Conservation (phyloP, 2,888 invertebrate genomes). For the Philereme transversata region DNA sequence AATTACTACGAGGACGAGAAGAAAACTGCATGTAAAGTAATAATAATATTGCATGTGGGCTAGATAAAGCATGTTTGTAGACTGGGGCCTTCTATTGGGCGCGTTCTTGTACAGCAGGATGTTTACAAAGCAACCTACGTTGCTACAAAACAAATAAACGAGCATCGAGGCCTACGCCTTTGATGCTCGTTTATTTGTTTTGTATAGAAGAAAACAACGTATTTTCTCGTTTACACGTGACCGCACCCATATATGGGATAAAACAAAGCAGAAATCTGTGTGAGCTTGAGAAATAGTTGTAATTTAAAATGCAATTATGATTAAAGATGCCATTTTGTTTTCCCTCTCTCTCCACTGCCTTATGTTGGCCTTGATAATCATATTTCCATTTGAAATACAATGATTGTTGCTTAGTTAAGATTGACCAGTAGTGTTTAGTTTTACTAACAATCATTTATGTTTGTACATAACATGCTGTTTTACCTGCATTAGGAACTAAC, state of each 20-base stretch:
- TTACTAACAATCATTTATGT: slow-evolving; percentile 16
- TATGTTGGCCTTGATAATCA: background rate
- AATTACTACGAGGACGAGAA: no score
- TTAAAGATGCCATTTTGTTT: background rate
- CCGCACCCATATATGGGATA: background rate
- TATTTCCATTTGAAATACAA: background rate
- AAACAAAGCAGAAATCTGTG: background rate
- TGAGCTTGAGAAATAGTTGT: background rate
- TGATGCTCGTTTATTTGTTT: no score
- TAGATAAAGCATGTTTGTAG: slow-evolving; percentile 1
- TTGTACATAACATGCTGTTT: slow-evolving; percentile 33
- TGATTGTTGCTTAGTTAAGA: background rate
- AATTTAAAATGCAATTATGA: background rate
- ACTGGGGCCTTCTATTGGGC: background rate
- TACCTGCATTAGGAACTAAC: slow-evolving; percentile 61
- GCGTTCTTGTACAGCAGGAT: no score
- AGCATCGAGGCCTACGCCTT: no score
- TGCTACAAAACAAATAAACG: no score
- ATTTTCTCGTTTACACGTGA: no score
- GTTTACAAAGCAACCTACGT: no score
- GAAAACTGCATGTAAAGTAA: no score
- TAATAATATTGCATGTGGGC: background rate
- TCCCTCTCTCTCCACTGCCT: background rate
- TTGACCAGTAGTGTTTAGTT: background rate
- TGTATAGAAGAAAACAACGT: no score